phyloP scores from a whole-genome alignment of 2,888 invertebrate genomes.

The Drosophila pullipes region DNA sequence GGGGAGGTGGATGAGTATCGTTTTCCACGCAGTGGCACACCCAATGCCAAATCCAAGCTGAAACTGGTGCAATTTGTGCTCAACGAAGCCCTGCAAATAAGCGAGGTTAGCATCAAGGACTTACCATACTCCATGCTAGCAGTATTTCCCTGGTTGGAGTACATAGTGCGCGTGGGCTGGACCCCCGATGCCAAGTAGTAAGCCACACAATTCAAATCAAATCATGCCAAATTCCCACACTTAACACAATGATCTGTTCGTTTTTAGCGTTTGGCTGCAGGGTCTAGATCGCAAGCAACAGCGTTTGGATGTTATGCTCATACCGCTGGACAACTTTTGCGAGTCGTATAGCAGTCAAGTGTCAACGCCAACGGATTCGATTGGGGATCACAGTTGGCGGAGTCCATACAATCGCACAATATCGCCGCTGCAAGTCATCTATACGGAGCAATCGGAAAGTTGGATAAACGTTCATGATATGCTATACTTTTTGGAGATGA shows the following conservation, averaged over 20 bases:
- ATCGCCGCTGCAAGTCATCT: slow-evolving; percentile 85
- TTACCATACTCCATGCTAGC: slow-evolving; percentile 91
- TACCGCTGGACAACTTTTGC: slow-evolving; percentile 92
- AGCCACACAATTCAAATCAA: slow-evolving; percentile 81
- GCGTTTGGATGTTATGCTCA: slow-evolving; percentile 92
- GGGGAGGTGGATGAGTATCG: slow-evolving; percentile 94
- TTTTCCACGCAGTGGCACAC: slow-evolving; percentile 94
- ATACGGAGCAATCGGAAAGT: slow-evolving; percentile 88
- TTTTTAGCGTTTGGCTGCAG: slow-evolving; percentile 94
- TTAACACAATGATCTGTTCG: background rate
- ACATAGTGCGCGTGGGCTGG: slow-evolving; percentile 98
- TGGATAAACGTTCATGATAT: slow-evolving; percentile 98
- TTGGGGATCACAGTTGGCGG: slow-evolving; percentile 85
- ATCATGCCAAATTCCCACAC: background rate
- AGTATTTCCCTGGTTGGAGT: slow-evolving; percentile 97
- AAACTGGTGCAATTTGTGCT: slow-evolving; percentile 93
- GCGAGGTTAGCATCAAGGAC: slow-evolving; percentile 91
- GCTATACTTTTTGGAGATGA: slow-evolving; percentile 90
- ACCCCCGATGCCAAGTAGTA: slow-evolving; percentile 95
- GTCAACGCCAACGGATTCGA: slow-evolving; percentile 84
- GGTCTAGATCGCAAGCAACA: slow-evolving; percentile 95
- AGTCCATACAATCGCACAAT: slow-evolving; percentile 83
- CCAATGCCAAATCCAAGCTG: slow-evolving; percentile 95
- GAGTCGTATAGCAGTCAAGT: slow-evolving; percentile 86
- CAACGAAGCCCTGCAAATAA: slow-evolving; percentile 88